phyloP scores from a whole-genome alignment of 2,888 invertebrate genomes.

The Leptopilina drosophilae region DNA sequence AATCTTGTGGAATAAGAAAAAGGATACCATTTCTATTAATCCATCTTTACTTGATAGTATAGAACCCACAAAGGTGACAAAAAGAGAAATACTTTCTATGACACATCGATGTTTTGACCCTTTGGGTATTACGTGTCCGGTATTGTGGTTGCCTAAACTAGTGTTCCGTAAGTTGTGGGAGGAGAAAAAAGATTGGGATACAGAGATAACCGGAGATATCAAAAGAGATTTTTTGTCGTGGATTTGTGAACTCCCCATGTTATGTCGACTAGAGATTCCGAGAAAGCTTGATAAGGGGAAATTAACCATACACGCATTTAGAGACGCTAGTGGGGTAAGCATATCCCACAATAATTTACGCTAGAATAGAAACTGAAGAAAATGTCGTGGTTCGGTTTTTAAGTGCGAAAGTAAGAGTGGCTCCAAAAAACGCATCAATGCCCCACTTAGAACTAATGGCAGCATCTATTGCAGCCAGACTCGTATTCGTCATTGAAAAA shows the following conservation, averaged over 20 bases:
- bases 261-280: not conserved
- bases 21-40: not conserved
- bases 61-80: not conserved
- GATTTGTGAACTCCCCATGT: not conserved
- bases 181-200: conserved; percentile 49
- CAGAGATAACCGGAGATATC: conserved; percentile 36
- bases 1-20: not conserved
- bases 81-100: conserved; percentile 37
- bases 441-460: conserved; percentile 67
- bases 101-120: conserved; percentile 51
- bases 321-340: conserved; percentile 43
- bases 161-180: conserved; percentile 50
- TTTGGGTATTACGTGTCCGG: conserved; percentile 49
- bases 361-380: conserved; percentile 9
- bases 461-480: conserved; percentile 57
- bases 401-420: conserved; percentile 57
- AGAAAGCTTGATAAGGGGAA: not conserved
- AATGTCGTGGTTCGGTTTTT: conserved; percentile 39
- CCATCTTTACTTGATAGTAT: not conserved
- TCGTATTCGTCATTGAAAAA: conserved; percentile 41
- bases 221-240: not conserved
- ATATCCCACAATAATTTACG: conserved; percentile 59
- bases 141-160: conserved; percentile 51
- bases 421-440: conserved; percentile 62
- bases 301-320: not conserved